Evolutionary conservation across 2,797 vertebrate genomes (phyloP), one percentile per base, ranked within the genome.

Genomic region (Danio tinwini): DNA sequence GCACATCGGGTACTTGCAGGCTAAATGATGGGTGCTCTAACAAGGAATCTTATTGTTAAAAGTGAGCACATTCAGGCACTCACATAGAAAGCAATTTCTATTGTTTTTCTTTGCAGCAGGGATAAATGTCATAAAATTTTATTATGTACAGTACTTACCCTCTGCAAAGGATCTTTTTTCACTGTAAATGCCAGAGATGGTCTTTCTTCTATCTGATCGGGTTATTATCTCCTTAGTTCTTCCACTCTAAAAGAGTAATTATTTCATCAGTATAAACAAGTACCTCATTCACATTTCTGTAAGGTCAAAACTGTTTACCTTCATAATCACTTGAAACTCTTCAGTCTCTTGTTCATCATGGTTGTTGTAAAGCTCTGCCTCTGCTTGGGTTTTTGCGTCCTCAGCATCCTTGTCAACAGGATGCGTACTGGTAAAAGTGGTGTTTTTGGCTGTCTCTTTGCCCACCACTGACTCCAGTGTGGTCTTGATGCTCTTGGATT

Each of bases 161-260:
- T 82, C 83, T 81, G 85, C 67, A 80, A 69, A 75, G 45, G 75
- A 37, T 11, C 82, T 78, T 61, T 73, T 88, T 86, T 93, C 92
- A 82, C 91, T 88, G 78, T 88, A 85, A 42, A 90, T 78, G 1
- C 88, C 90, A 0, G 88, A 89, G 14, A 89, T 82, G 29, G 90
- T 93, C 88, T 83, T 93, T 58, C 90, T 92, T 75, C 86, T 91
- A 47, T 91, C 89, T 3, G 7, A 5, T 5, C 5, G 4, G 13
- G 45, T 86, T 40, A 76, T 80, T 59, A 81, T 86, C 62, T 65
- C 37, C 47, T 82, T 88, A 91, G 92, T 70, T 52, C 45, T 44
- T 12, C 4, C 83, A 53, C 84, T 29, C 76, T 79, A 4, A 62
- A 69, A 78, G 13, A 83, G 62, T 83, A 42, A 61, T 74, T 40